Evolutionary conservation across 2,888 invertebrate genomes (phyloP), one percentile per base, ranked within the genome.

Genomic region (Coelogynopora nodosa): DNA sequence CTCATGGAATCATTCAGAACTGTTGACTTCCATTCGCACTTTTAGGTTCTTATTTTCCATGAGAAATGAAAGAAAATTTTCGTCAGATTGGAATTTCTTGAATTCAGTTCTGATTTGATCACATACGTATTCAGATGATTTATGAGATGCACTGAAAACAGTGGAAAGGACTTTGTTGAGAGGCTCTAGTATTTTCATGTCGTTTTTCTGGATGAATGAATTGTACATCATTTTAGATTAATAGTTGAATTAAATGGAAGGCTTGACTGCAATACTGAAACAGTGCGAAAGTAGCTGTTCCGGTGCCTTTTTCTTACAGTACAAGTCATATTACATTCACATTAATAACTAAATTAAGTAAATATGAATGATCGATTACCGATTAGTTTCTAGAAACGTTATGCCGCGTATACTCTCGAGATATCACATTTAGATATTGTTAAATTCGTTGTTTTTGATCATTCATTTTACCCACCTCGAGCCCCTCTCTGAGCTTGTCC

Each of bases 401-500:
- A n/a, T n/a, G n/a, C n/a, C n/a, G n/a, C n/a, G n/a, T n/a, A n/a
- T n/a, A n/a, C n/a, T n/a, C n/a, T n/a, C n/a, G n/a, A n/a, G n/a
- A n/a, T n/a, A n/a, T n/a, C n/a, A n/a, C n/a, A n/a, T n/a, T n/a
- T n/a, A n/a, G n/a, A n/a, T n/a, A n/a, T n/a, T n/a, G n/a, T n/a
- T n/a, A n/a, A n/a, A n/a, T n/a, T n/a, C n/a, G n/a, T n/a, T n/a
- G n/a, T n/a, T n/a, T n/a, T n/a, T n/a, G n/a, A n/a, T n/a, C n/a
- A n/a, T n/a, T n/a, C n/a, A n/a, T n/a, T 49, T 49, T 10, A 84
- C 84, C 18, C 27, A 31, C 31, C 28, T 85, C 27, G 2, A 85
- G 5, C 10, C 10, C 85, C 29, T 23, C 67, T 30, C 30, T 29
- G 27, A 86, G 10, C 0, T 29, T 30, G 90, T 96, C 95, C 87